Conservation (phyloP, 2,888 invertebrate genomes). For the Bursaphelenchus okinawaensis region DNA sequence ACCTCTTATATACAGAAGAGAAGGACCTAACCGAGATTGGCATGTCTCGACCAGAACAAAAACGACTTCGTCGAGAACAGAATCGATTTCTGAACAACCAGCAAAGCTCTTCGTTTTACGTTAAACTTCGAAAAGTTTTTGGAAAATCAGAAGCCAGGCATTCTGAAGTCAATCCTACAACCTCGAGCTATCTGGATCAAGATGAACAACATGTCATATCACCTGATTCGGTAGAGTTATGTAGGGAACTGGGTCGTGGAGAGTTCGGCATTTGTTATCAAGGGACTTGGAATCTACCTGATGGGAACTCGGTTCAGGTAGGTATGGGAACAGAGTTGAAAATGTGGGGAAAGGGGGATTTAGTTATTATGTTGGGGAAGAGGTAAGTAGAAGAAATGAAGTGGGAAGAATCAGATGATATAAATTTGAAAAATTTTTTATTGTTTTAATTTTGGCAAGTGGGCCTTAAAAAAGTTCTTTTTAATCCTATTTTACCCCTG, state of each 20-base stretch:
- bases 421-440: too few relatives aligned
- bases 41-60: slow-evolving; percentile 70
- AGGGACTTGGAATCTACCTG: slow-evolving; percentile 66
- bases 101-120: slow-evolving; percentile 27
- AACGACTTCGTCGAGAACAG: slow-evolving; percentile 85
- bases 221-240: slow-evolving; percentile 36
- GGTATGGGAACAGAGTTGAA: too few relatives aligned
- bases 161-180: not conserved
- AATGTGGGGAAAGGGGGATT: too few relatives aligned
- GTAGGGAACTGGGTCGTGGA: slow-evolving; percentile 85
- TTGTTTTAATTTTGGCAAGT: too few relatives aligned
- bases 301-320: slow-evolving; percentile 12
- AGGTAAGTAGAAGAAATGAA: too few relatives aligned
- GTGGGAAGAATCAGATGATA: too few relatives aligned
- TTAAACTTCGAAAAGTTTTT: slow-evolving; percentile 33
- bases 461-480: too few relatives aligned
- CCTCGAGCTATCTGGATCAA: not conserved
- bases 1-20: slow-evolving; percentile 73
- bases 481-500: too few relatives aligned
- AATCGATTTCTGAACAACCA: slow-evolving; percentile 70
- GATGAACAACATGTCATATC: slow-evolving; percentile 50
- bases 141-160: slow-evolving; percentile 24
- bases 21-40: slow-evolving; percentile 82
- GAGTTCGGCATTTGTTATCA: slow-evolving; percentile 85
- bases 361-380: too few relatives aligned